These are phyloP conservation scores for Drosophila ercepeae DNA, from an alignment of 1,140 invertebrate genomes.

Conservation along the genomic window DNA sequence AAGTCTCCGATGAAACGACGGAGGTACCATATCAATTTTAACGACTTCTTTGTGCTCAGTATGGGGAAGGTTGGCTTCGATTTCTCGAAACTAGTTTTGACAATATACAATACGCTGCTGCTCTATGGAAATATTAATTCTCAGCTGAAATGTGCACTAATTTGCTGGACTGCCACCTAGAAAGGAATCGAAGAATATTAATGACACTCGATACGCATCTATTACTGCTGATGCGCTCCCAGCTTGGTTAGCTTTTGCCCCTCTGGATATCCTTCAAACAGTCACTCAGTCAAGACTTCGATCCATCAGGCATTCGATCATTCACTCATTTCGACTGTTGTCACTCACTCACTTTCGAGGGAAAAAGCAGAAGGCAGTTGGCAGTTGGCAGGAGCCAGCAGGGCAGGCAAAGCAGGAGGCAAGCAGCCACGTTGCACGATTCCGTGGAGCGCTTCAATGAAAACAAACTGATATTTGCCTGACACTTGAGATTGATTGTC, in stretches of 20 bases:
- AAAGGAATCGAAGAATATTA: neutral
- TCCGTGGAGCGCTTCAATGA: conserved; percentile 70
- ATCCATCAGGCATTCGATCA: conserved; percentile 64
- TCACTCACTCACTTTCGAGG: conserved; percentile 62
- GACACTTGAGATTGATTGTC: conserved; percentile 84
- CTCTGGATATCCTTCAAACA: conserved; percentile 22
- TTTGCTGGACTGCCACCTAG: too few relatives aligned
- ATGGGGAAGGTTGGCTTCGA: neutral
- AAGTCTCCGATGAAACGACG: conserved; percentile 26
- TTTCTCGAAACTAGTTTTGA: conserved; percentile 7
- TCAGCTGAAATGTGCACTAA: neutral
- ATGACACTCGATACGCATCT: neutral
- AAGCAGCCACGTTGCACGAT: conserved; percentile 48
- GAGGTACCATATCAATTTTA: conserved; percentile 26
- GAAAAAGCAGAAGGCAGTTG: conserved; percentile 12
- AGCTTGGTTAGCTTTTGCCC: neutral
- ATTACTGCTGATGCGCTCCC: neutral
- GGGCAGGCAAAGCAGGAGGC: neutral
- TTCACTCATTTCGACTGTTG: conserved; percentile 69
- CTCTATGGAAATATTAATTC: neutral
- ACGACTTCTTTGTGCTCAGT: conserved; percentile 10
- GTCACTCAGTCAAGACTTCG: conserved; percentile 23
- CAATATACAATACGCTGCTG: neutral
- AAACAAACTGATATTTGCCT: conserved; percentile 83
- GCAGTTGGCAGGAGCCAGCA: conserved; percentile 6